Conservation (phyloP, 2,113 vertebrate genomes). For the Nesogale talazaci region DNA sequence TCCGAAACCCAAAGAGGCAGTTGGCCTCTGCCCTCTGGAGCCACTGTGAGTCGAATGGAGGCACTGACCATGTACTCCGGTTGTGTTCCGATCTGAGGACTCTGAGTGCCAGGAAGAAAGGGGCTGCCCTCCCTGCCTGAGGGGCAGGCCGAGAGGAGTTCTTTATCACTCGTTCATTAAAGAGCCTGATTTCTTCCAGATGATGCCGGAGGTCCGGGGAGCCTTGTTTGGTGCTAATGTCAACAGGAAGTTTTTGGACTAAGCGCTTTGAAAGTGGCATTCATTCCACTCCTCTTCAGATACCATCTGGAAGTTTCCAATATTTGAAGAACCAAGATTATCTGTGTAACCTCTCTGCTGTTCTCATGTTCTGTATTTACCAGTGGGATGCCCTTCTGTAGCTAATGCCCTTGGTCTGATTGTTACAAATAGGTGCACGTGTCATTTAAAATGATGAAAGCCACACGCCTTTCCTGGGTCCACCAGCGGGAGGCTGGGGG, state of each 20-base stretch:
- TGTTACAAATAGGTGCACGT: conserved; percentile 66
- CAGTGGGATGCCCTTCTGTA: conserved; percentile 74
- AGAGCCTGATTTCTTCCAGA: conserved; percentile 85
- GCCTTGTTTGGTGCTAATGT: conserved; percentile 94
- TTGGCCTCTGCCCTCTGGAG: too few species aligned
- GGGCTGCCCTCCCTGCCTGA: too few species aligned
- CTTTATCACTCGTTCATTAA: not conserved
- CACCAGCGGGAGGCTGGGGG: not conserved
- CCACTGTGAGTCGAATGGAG: too few species aligned
- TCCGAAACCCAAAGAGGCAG: too few species aligned
- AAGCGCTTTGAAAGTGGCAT: conserved; percentile 79
- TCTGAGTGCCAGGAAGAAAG: not conserved
- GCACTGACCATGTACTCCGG: too few species aligned
- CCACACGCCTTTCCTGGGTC: not conserved
- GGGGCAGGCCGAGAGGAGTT: too few species aligned
- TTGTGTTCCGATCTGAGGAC: not conserved
- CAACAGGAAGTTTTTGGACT: conserved; percentile 96
- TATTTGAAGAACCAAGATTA: conserved; percentile 6
- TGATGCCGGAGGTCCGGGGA: conserved; percentile 97
- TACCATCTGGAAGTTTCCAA: not conserved
- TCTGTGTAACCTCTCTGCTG: conserved; percentile 41
- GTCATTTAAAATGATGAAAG: conserved; percentile 55
- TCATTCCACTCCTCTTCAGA: conserved; percentile 67
- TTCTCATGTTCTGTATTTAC: conserved; percentile 74
- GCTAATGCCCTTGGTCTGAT: conserved; percentile 71